A percentile compares a stretch with the other conserved stretches of the same genome.
These are phyloP conservation scores for Cyphomyrus discorhynchus DNA, from an alignment of 2,113 vertebrate species.

Conservation along the genomic window DNA sequence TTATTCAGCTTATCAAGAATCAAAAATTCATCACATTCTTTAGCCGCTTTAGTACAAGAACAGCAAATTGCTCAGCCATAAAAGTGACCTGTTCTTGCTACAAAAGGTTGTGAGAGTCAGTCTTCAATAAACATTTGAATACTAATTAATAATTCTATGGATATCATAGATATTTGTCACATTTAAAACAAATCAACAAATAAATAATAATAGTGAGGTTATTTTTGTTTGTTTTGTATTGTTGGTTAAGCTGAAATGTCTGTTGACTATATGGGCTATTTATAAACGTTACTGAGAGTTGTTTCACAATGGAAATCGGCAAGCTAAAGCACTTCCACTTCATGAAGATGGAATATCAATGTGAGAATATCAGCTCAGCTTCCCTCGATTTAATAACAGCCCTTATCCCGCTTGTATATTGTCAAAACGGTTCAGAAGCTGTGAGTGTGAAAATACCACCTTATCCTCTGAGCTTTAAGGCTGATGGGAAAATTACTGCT, in stretches of 20 bases:
- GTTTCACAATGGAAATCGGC: background rate
- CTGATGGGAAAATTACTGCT: background rate
- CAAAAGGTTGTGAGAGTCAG: background rate
- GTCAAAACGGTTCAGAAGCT: background rate
- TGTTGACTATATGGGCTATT: background rate
- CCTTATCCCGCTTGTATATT: background rate
- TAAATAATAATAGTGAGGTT: background rate
- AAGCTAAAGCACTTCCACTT: background rate
- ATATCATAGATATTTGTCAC: background rate
- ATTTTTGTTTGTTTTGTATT: background rate
- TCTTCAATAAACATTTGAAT: background rate
- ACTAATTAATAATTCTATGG: background rate
- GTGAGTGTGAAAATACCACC: background rate
- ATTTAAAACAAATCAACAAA: background rate
- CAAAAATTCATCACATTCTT: background rate
- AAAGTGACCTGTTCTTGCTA: background rate
- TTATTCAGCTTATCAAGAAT: background rate
- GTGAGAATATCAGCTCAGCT: background rate
- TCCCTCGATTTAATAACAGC: background rate
- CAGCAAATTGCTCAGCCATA: background rate
- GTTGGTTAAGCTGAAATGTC: background rate
- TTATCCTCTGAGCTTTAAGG: background rate
- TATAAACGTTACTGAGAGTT: background rate
- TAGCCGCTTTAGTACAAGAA: background rate
- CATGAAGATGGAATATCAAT: background rate